Base-by-base conservation (phyloP, 2,797 vertebrate genomes). In the Atherinosoma microstoma region DNA sequence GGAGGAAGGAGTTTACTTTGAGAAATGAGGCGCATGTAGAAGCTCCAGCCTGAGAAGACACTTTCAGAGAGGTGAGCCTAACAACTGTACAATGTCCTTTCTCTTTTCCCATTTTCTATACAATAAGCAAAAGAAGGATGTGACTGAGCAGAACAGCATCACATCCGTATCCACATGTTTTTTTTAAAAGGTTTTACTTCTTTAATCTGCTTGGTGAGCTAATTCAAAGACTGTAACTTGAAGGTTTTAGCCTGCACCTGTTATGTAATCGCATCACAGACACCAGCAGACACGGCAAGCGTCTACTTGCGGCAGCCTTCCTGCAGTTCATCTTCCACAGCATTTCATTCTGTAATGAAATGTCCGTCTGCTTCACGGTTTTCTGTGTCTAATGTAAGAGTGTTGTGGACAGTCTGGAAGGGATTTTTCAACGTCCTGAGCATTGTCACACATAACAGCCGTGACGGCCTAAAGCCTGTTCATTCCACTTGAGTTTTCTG, bases 1-100 rank as follows among this genome's bases (percentile, higher is more conserved):
- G 13, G 69, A 81, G 68, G 60, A 80, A 75, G 53, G 64, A 64
- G 51, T 77, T 64, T 35, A 30, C 82, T 81, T 74, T 88, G 66
- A 89, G 83, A 74, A 62, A 89, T 83, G 87, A 87, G 57, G 88
- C 22, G 69, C 65, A 67, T 67, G 70, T 69, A 82, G 80, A 62
- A 63, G 58, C 76, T 81, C 61, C 62, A 69, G 65, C 80, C 77
- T 86, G 84, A 91, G 66, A 73, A 80, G 18, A 85, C 42, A 49
- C 79, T 27, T 76, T 78, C 65, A 69, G 38, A 79, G 68, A 76
- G 92, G 92, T 93, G 80, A 91, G 89, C 85, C 20, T 2, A 15
- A 64, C 13, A 64, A 27, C 27, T 29, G 29, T 56, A 13, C 4
- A 24, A 2, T 12, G 4, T 20, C 20, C 3, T 5, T 22, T 30